phyloP scores from a whole-genome alignment of 1,140 invertebrate genomes.

The Gryllus bimaculatus region DNA sequence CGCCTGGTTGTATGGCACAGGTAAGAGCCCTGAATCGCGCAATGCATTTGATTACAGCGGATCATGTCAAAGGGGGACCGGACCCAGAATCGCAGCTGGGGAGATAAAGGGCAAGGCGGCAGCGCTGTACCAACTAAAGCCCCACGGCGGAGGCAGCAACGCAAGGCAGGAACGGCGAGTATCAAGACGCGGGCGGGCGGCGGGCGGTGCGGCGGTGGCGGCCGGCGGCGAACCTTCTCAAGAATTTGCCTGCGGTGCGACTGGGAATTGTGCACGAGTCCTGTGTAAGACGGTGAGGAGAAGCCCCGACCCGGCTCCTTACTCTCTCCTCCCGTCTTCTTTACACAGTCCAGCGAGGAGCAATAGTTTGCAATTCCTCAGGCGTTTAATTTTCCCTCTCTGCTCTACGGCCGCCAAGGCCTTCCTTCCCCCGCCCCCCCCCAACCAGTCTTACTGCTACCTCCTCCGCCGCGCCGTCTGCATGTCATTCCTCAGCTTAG shows the following conservation, averaged over 20 bases:
- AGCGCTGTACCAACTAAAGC: neutral
- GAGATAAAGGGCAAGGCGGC: no score
- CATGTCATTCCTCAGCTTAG: neutral
- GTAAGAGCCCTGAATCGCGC: no score
- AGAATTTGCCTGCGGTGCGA: neutral
- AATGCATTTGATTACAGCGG: no score
- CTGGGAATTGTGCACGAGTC: neutral
- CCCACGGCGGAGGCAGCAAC: no score
- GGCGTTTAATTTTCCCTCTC: neutral
- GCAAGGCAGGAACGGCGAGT: no score
- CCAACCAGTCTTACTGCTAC: neutral
- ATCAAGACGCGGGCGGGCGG: no score
- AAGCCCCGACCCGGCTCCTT: neutral
- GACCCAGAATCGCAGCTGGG: no score
- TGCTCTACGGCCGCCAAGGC: neutral
- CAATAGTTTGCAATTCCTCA: neutral
- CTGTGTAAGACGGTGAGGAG: neutral
- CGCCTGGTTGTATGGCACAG: no score
- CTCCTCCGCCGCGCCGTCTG: neutral
- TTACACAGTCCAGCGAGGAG: neutral
- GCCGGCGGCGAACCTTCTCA: neutral
- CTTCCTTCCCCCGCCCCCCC: neutral
- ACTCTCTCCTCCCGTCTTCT: neutral
- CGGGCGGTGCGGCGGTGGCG: no score
- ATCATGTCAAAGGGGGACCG: no score